phyloP scores from a whole-genome alignment of 2,113 vertebrate species.

The Sceloporus tristichus region DNA sequence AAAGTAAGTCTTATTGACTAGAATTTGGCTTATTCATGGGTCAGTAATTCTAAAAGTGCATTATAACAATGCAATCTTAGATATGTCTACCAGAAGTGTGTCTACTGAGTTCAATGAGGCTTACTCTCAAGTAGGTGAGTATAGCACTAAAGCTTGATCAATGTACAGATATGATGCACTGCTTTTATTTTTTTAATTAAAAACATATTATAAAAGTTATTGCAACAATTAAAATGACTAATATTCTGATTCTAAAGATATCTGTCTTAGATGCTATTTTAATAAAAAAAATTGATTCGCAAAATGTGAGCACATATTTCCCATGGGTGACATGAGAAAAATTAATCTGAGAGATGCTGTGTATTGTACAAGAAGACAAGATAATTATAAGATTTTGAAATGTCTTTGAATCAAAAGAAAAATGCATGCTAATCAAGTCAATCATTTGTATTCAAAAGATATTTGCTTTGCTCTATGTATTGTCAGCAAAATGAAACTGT shows the following conservation, averaged over 20 bases:
- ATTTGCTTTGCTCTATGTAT: conserved; percentile 15
- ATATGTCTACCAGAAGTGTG: too few relatives aligned
- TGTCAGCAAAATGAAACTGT: conserved; percentile 7
- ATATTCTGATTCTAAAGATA: neutral
- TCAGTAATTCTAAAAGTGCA: neutral
- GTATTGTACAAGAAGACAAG: neutral
- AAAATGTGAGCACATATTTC: neutral
- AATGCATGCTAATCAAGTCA: conserved; percentile 16
- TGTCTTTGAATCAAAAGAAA: conserved; percentile 19
- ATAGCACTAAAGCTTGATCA: neutral
- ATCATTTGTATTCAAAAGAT: conserved; percentile 20
- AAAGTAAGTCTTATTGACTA: too few relatives aligned
- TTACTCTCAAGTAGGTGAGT: neutral
- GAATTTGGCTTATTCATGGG: neutral
- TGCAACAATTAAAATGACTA: conserved; percentile 3
- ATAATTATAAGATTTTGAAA: neutral
- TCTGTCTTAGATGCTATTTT: neutral
- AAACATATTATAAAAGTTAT: neutral
- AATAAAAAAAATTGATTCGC: neutral
- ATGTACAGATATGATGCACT: neutral
- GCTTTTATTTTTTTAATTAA: neutral
- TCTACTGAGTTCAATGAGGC: neutral
- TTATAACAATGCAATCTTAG: neutral
- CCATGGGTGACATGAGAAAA: neutral
- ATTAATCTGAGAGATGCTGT: neutral